phyloP scores from a whole-genome alignment of 2,888 invertebrate genomes.

The Nezara viridula region DNA sequence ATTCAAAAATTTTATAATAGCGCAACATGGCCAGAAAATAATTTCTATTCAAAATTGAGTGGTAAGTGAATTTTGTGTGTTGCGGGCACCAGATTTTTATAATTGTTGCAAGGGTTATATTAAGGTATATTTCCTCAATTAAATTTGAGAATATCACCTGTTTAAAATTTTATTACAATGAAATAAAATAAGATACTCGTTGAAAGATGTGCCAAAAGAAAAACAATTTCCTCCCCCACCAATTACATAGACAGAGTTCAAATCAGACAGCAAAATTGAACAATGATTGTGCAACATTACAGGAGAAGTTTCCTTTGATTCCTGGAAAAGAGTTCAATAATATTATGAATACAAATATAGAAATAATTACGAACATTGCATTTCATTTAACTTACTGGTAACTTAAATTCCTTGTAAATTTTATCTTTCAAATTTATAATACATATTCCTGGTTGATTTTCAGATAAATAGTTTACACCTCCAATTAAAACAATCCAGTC shows the following conservation, averaged over 20 bases:
- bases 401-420: constrained; percentile 54
- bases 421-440: constrained; percentile 58
- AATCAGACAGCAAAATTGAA: constrained; percentile 58
- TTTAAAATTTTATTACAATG: not conserved
- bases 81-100: no score
- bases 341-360: not conserved
- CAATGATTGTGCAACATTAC: constrained; percentile 64
- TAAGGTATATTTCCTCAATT: no score
- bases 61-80: no score
- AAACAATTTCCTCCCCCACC: constrained; percentile 73
- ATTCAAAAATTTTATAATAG: no score
- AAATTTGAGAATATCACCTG: no score
- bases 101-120: no score
- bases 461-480: constrained; percentile 60
- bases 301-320: constrained; percentile 45
- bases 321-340: constrained; percentile 55
- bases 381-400: constrained; percentile 58
- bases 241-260: constrained; percentile 65
- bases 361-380: no score
- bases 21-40: no score
- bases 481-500: constrained; percentile 60
- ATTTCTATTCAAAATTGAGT: no score
- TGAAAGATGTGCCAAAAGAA: constrained; percentile 72
- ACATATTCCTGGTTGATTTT: constrained; percentile 61
- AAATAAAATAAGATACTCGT: constrained; percentile 64